Conservation (phyloP, 2,113 vertebrate species). For the Seriola dumerili region DNA sequence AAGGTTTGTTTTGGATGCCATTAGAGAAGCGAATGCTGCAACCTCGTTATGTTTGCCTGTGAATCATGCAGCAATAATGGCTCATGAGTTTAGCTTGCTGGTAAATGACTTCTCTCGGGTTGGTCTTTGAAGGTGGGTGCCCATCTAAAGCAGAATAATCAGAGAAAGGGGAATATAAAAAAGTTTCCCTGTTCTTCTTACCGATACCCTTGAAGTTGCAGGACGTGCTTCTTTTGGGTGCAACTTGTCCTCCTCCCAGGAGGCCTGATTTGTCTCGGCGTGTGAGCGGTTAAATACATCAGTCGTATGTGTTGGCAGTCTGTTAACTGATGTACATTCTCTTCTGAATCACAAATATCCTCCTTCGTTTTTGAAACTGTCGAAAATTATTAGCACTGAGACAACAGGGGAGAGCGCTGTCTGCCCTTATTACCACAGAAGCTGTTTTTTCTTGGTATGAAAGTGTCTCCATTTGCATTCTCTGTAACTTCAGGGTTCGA, state of each 20-base stretch:
- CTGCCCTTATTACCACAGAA: slow-evolving; percentile 31
- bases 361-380: slow-evolving; percentile 42
- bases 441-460: slow-evolving; percentile 5
- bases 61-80: slow-evolving; percentile 39
- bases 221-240: slow-evolving; percentile 15
- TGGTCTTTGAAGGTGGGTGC: slow-evolving; percentile 36
- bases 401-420: slow-evolving; percentile 14
- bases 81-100: slow-evolving; percentile 56
- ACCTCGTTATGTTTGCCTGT: slow-evolving; percentile 48
- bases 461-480: slow-evolving; percentile 42
- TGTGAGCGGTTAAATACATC: slow-evolving; percentile 35
- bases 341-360: slow-evolving; percentile 57
- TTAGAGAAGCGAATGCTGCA: slow-evolving; percentile 2
- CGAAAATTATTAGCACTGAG: slow-evolving; percentile 15
- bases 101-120: slow-evolving; percentile 52
- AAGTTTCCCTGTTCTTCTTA: slow-evolving; percentile 38
- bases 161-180: slow-evolving; percentile 40
- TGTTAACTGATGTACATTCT: slow-evolving; percentile 44
- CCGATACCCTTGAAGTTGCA: slow-evolving; percentile 21
- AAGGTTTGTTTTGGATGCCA: slow-evolving; percentile 52
- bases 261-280: slow-evolving; percentile 29
- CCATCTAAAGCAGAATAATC: slow-evolving; percentile 47
- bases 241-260: background rate
- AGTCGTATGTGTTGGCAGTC: slow-evolving; percentile 10
- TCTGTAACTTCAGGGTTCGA: background rate